Percentiles rank a stretch among this genome's conserved stretches.
phyloP scores from a whole-genome alignment of 2,888 invertebrate genomes.

The Camponotus fellah region DNA sequence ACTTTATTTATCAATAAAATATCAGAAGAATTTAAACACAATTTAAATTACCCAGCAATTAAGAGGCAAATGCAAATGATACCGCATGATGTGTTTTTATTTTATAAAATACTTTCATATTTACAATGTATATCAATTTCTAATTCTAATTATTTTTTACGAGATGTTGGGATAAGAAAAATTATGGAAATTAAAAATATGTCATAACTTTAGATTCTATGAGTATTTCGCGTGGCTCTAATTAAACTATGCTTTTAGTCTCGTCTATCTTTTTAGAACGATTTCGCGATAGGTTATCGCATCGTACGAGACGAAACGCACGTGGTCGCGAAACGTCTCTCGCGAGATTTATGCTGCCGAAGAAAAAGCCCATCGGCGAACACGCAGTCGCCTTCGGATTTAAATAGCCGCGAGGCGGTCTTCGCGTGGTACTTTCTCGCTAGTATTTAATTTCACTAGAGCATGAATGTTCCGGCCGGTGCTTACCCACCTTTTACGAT shows the following conservation, averaged over 20 bases:
- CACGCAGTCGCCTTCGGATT: constrained; percentile 65
- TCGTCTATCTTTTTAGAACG: background rate
- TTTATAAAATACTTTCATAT: background rate
- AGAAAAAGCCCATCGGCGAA: constrained; percentile 59
- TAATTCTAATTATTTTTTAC: background rate
- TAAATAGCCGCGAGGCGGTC: constrained; percentile 67
- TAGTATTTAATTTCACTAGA: constrained; percentile 82
- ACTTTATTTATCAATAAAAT: background rate
- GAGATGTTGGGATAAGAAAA: background rate
- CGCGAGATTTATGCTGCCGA: constrained; percentile 62
- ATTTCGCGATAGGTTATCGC: constrained; percentile 57
- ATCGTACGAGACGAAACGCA: constrained; percentile 48
- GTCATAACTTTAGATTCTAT: background rate
- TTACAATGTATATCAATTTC: background rate
- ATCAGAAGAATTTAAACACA: background rate
- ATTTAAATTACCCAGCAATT: background rate
- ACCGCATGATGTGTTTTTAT: background rate
- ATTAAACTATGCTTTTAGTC: background rate
- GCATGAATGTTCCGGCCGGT: constrained; percentile 81
- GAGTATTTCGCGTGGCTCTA: constrained; percentile 9
- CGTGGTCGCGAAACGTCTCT: constrained; percentile 47
- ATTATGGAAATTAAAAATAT: background rate
- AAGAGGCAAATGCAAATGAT: background rate
- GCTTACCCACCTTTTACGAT: constrained; percentile 78
- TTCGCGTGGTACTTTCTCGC: constrained; percentile 55